These are phyloP conservation scores for Zapus hudsonius DNA, from an alignment of 2,113 vertebrate species.

Conservation along the genomic window DNA sequence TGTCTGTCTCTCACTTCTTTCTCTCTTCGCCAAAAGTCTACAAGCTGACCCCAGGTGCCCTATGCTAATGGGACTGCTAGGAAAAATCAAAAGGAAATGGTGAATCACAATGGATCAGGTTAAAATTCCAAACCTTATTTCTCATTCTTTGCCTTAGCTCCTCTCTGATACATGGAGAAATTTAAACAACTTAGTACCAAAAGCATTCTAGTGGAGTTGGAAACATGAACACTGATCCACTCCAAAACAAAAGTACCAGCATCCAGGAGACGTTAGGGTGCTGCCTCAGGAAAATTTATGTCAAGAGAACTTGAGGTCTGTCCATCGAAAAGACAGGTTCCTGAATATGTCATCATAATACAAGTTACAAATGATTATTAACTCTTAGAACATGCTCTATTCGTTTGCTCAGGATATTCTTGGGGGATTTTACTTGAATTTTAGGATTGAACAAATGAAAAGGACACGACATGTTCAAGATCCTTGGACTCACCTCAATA, in stretches of 20 bases:
- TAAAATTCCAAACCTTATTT: background rate
- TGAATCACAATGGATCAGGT: too few relatives aligned
- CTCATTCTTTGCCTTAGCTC: background rate
- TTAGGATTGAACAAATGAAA: background rate
- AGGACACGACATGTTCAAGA: background rate
- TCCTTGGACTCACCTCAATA: background rate
- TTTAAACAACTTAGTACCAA: too few relatives aligned
- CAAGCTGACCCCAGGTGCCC: too few relatives aligned
- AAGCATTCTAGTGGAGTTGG: too few relatives aligned
- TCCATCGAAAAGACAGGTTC: background rate
- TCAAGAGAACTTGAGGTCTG: background rate
- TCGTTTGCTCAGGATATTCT: background rate
- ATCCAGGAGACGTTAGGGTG: background rate
- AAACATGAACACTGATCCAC: background rate
- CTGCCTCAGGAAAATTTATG: background rate
- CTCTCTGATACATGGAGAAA: background rate
- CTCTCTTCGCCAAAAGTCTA: too few relatives aligned
- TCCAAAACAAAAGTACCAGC: background rate
- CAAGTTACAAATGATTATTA: fast-evolving
- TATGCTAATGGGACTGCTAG: too few relatives aligned
- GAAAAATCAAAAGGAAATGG: too few relatives aligned
- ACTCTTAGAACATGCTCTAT: background rate
- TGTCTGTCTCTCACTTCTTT: too few relatives aligned
- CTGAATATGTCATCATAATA: background rate
- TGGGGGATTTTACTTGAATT: background rate